These are phyloP conservation scores for Polypedilum pembai DNA, from an alignment of 1,140 invertebrate genomes.

Conservation along the genomic window DNA sequence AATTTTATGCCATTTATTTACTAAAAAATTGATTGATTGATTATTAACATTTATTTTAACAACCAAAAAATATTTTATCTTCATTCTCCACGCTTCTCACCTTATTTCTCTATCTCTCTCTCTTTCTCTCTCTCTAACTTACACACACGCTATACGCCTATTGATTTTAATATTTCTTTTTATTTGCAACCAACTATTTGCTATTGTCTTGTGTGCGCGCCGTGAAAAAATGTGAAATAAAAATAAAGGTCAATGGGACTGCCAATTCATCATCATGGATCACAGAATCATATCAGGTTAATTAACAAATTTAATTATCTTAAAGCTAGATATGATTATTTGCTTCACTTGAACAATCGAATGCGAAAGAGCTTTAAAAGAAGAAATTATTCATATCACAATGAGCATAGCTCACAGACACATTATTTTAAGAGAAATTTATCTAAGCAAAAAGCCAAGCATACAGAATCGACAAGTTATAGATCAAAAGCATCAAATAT, in stretches of 20 bases:
- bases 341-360: conserved; percentile 6
- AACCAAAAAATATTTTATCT: not conserved
- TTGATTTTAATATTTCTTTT: conserved; percentile 1
- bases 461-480: not conserved
- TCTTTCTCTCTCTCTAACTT: not conserved
- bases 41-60: not conserved
- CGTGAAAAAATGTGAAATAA: not conserved
- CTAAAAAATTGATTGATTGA: conserved; percentile 9
- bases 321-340: conserved; percentile 14
- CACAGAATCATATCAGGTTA: conserved; percentile 28
- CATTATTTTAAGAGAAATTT: not conserved
- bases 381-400: not conserved
- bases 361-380: not conserved
- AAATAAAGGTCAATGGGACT: not conserved
- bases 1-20: not conserved
- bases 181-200: not conserved
- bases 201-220: too few species aligned
- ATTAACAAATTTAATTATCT: conserved; percentile 14
- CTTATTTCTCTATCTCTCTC: too few species aligned
- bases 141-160: not conserved
- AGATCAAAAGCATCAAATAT: not conserved
- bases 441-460: not conserved
- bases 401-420: not conserved
- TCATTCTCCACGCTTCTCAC: not conserved
- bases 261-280: conserved; percentile 15